phyloP scores from a whole-genome alignment of 2,888 invertebrate species.

The Yponomeuta malinellus region DNA sequence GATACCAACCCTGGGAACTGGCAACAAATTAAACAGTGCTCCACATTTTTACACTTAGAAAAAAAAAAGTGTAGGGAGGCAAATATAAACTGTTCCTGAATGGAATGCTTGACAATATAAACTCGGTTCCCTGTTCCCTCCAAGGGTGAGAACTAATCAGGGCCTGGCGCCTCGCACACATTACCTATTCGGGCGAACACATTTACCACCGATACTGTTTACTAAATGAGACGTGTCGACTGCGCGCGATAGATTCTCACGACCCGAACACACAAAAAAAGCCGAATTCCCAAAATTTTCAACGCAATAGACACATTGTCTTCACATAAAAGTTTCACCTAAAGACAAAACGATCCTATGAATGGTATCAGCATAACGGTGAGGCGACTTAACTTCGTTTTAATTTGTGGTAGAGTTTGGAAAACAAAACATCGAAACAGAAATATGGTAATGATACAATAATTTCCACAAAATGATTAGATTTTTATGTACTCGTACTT shows the following conservation, averaged over 20 bases:
- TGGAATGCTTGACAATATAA: slow-evolving; percentile 10
- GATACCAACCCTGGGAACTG: slow-evolving; percentile 62
- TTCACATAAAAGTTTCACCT: slow-evolving; percentile 60
- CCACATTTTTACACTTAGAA: slow-evolving; percentile 27
- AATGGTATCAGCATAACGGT: slow-evolving; percentile 30
- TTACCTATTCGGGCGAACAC: slow-evolving; percentile 7
- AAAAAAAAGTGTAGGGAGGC: neutral
- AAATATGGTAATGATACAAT: too few relatives aligned
- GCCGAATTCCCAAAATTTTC: slow-evolving; percentile 53
- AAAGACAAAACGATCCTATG: slow-evolving; percentile 36
- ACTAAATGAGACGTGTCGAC: slow-evolving; percentile 59
- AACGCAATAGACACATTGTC: slow-evolving; percentile 68
- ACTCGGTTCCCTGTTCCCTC: neutral
- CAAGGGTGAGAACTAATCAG: slow-evolving; percentile 13
- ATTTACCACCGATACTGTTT: slow-evolving; percentile 50
- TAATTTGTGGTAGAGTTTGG: too few relatives aligned
- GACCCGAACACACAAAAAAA: slow-evolving; percentile 53
- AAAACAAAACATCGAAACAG: too few relatives aligned
- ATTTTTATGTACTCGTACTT: too few relatives aligned
- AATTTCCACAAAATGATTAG: too few relatives aligned
- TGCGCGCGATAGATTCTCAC: slow-evolving; percentile 67
- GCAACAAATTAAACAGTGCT: slow-evolving; percentile 54
- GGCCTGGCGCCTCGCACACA: slow-evolving; percentile 4
- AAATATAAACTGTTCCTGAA: slow-evolving; percentile 12
- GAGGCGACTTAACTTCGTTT: too few relatives aligned